Evolutionary conservation across 1,140 invertebrate genomes (phyloP).

Genomic region (Aricia agestis): DNA sequence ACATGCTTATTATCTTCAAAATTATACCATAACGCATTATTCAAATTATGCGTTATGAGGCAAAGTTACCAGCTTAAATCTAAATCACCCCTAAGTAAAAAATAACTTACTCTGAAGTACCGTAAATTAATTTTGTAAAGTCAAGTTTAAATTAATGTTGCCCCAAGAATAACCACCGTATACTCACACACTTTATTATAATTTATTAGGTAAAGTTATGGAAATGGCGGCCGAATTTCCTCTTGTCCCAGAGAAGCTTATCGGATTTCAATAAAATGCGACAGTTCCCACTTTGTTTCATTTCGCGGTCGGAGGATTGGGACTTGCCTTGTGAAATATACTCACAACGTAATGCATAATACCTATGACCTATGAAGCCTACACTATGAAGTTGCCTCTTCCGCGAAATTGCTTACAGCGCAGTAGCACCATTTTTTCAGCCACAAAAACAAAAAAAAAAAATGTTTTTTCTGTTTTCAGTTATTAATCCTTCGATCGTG

Average conservation of each 20-base stretch:
- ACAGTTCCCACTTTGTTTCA: constrained; percentile 30
- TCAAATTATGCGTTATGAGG: neutral
- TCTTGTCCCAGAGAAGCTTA: constrained; percentile 20
- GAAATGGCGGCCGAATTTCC: constrained; percentile 21
- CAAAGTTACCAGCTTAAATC: neutral
- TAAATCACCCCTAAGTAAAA: neutral
- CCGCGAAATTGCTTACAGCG: no score
- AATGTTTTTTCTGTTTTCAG: no score
- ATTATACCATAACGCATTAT: neutral
- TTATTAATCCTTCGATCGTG: no score
- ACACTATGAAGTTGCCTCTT: no score
- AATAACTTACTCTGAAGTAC: neutral
- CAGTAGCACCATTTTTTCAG: no score
- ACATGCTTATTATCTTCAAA: no score
- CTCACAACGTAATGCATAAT: neutral
- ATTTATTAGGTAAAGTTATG: constrained; percentile 14
- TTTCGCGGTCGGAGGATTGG: constrained; percentile 9
- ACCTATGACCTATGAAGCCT: no score
- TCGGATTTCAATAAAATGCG: constrained; percentile 27
- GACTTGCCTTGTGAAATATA: neutral
- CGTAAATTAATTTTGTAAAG: constrained; percentile 9
- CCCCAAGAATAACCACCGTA: constrained; percentile 2
- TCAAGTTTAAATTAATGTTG: constrained; percentile 2
- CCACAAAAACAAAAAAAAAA: no score
- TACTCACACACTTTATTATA: constrained; percentile 11